Percentiles rank a stretch among this genome's conserved stretches.
phyloP scores from a whole-genome alignment of 2,113 vertebrate genomes.

The Pseudorasbora parva region DNA sequence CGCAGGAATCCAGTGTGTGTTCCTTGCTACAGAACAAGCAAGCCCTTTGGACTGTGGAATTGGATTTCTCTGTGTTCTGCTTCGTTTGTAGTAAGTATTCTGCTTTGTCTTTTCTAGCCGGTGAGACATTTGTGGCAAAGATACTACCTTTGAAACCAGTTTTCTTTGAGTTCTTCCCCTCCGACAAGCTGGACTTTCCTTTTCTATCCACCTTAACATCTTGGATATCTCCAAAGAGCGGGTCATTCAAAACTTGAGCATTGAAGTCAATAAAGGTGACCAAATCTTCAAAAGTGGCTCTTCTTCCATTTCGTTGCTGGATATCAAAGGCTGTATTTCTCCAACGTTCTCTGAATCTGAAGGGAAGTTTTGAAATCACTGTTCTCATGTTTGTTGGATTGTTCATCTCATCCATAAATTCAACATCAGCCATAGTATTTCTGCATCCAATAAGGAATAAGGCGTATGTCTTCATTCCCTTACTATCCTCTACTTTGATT shows the following conservation, averaged over 20 bases:
- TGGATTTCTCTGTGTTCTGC: background rate
- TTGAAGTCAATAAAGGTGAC: conserved; percentile 5
- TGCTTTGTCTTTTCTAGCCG: background rate
- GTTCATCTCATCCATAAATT: background rate
- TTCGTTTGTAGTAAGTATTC: background rate
- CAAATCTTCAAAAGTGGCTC: conserved; percentile 32
- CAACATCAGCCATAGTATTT: conserved; percentile 4
- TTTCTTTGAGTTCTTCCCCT: background rate
- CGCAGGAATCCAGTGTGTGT: background rate
- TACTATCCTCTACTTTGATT: background rate
- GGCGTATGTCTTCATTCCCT: background rate
- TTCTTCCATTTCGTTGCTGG: background rate
- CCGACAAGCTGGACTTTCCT: background rate
- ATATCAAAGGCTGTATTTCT: background rate
- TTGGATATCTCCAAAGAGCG: conserved; percentile 29
- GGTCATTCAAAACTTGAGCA: conserved; percentile 22
- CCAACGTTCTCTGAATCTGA: background rate
- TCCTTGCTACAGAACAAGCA: conserved; percentile 9
- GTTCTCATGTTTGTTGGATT: background rate
- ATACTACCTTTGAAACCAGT: background rate
- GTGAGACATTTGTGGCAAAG: background rate
- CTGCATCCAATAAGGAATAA: background rate
- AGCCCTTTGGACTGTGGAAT: background rate
- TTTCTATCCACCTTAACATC: background rate
- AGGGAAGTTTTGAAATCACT: background rate